Evolutionary conservation across 2,888 invertebrate genomes (phyloP).

Genomic region (Prosapia bicincta): DNA sequence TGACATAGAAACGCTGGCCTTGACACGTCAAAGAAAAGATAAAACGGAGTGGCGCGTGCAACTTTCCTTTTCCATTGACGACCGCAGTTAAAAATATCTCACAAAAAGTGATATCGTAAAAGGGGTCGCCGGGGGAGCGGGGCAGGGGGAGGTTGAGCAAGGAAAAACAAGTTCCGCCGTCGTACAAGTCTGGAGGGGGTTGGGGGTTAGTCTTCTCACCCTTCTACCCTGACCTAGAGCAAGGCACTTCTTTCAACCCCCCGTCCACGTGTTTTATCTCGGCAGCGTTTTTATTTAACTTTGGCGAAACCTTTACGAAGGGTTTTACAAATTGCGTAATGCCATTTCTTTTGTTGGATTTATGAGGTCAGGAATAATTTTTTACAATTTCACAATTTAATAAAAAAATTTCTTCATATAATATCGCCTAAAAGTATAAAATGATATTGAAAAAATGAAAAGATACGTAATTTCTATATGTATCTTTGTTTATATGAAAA

Average conservation of each 20-base stretch:
- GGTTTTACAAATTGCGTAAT: too few relatives aligned
- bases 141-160: neutral
- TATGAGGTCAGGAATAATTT: too few relatives aligned
- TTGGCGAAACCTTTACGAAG: too few relatives aligned
- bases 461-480: too few relatives aligned
- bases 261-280: neutral
- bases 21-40: neutral
- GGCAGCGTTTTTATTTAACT: too few relatives aligned
- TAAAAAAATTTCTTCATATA: too few relatives aligned
- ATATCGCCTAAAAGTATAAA: too few relatives aligned
- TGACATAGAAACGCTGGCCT: neutral
- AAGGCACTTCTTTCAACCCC: neutral
- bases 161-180: neutral
- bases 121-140: neutral
- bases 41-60: neutral
- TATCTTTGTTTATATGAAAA: too few relatives aligned
- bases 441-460: too few relatives aligned
- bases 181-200: neutral
- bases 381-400: too few relatives aligned
- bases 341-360: too few relatives aligned
- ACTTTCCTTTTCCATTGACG: conserved; percentile 2
- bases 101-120: neutral
- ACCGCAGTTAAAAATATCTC: neutral
- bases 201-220: neutral
- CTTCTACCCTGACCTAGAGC: too few relatives aligned